Conservation (phyloP, 92 coral and sea anemone genomes). For the Heteractis magnifica region DNA sequence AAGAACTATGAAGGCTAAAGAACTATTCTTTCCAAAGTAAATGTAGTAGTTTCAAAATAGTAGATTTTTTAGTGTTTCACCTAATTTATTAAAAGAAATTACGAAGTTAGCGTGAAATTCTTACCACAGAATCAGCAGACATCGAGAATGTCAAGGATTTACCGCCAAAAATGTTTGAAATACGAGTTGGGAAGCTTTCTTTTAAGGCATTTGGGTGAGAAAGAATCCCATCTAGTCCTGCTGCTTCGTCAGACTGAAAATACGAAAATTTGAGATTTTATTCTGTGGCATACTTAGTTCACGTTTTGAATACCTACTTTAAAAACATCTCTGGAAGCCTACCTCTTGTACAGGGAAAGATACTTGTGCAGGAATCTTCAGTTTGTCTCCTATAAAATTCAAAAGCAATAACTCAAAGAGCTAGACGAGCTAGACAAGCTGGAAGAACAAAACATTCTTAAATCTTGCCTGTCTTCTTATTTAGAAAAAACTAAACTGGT, state of each 20-base stretch:
- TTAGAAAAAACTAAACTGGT: too few relatives aligned
- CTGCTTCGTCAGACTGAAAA: conserved; percentile 42
- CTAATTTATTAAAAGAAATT: not conserved
- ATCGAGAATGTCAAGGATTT: conserved; percentile 68
- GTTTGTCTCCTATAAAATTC: conserved; percentile 58
- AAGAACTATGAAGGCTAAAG: not conserved
- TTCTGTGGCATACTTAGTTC: not conserved
- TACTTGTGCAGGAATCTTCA: conserved; percentile 48
- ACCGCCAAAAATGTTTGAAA: conserved; percentile 64
- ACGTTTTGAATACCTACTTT: not conserved
- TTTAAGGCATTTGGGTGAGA: conserved; percentile 51
- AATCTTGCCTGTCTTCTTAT: too few relatives aligned
- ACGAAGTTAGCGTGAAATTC: not conserved
- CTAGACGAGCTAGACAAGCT: not conserved
- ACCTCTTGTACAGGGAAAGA: conserved; percentile 73
- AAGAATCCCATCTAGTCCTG: conserved; percentile 59
- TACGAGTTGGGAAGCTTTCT: conserved; percentile 67
- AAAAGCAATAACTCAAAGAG: not conserved
- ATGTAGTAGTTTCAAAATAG: too few relatives aligned
- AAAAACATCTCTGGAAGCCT: not conserved
- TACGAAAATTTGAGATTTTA: not conserved
- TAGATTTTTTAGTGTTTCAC: too few relatives aligned
- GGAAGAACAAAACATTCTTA: too few relatives aligned
- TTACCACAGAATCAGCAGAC: conserved; percentile 71
- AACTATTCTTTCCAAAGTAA: too few relatives aligned